Conservation (phyloP, 2,797 vertebrate species). For the Molothrus aeneus region DNA sequence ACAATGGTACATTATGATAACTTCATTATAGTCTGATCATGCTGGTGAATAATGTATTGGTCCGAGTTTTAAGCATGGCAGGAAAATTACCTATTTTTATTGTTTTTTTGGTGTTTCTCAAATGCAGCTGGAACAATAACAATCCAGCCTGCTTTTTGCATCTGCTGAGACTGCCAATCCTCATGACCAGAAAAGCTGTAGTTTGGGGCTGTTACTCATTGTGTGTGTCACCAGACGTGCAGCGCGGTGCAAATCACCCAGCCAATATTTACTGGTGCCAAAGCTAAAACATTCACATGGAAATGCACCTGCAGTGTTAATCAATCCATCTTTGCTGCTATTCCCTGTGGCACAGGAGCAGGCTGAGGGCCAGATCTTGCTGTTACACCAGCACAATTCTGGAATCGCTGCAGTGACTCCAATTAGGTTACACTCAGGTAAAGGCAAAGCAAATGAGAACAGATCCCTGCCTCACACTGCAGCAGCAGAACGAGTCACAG, state of each 20-base stretch:
- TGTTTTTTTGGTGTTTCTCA: constrained; percentile 27
- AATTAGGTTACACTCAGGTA: neutral
- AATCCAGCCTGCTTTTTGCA: constrained; percentile 7
- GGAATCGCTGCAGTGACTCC: neutral
- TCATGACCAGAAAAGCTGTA: constrained; percentile 11
- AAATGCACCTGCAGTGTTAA: constrained; percentile 57
- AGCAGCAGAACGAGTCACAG: neutral
- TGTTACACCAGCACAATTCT: neutral
- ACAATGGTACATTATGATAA: constrained; percentile 63
- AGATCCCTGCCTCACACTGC: constrained; percentile 3
- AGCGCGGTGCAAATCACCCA: neutral
- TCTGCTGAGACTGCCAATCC: constrained; percentile 30
- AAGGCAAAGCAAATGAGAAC: constrained; percentile 15
- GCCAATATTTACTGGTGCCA: constrained; percentile 26
- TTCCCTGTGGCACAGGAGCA: neutral
- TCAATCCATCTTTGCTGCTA: constrained; percentile 16
- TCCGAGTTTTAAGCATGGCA: constrained; percentile 55
- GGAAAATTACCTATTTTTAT: constrained; percentile 60
- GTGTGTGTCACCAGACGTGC: neutral
- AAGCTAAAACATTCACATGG: constrained; percentile 34
- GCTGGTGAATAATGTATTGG: constrained; percentile 43
- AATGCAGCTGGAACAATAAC: constrained; percentile 16
- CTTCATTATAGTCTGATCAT: constrained; percentile 62
- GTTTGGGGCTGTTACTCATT: neutral
- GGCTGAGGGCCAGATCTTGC: constrained; percentile 27